Percentiles rank a stretch among this genome's conserved stretches.
These are phyloP conservation scores for Microctenopoma stevenorrisi DNA, from an alignment of 2,797 vertebrate genomes.

Conservation along the genomic window DNA sequence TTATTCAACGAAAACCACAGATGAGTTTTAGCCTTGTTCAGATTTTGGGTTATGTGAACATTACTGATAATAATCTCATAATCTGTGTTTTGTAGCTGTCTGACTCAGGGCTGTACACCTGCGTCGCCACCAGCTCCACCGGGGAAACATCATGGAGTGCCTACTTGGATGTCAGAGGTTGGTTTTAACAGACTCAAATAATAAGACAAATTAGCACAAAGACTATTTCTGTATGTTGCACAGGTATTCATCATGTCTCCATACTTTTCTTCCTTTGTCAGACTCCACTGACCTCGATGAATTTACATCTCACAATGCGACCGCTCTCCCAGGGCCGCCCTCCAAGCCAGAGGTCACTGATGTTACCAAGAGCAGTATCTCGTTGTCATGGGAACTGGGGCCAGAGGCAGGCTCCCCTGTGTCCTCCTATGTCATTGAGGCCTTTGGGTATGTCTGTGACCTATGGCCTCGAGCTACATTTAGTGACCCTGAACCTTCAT, in stretches of 20 bases:
- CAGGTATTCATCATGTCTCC: constrained; percentile 34
- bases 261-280: constrained; percentile 60
- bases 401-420: constrained; percentile 87
- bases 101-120: constrained; percentile 93
- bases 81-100: constrained; percentile 81
- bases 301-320: constrained; percentile 90
- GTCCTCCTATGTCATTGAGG: constrained; percentile 94
- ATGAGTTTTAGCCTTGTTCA: background rate
- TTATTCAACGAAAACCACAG: background rate
- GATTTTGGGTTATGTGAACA: background rate
- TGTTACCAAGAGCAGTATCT: constrained; percentile 95
- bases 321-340: constrained; percentile 91
- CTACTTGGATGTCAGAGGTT: constrained; percentile 93
- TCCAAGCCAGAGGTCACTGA: constrained; percentile 96
- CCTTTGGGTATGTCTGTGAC: constrained; percentile 91
- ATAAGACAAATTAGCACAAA: constrained; percentile 13
- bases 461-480: constrained; percentile 62
- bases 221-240: background rate
- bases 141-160: constrained; percentile 96
- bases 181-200: constrained; percentile 37
- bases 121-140: constrained; percentile 94
- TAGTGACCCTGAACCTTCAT: constrained; percentile 73
- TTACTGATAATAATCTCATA: background rate
- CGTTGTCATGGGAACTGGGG: constrained; percentile 93
- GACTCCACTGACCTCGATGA: constrained; percentile 90